Evolutionary conservation across 2,888 invertebrate species (phyloP).

Genomic region (Trileptium ribeirensis): DNA sequence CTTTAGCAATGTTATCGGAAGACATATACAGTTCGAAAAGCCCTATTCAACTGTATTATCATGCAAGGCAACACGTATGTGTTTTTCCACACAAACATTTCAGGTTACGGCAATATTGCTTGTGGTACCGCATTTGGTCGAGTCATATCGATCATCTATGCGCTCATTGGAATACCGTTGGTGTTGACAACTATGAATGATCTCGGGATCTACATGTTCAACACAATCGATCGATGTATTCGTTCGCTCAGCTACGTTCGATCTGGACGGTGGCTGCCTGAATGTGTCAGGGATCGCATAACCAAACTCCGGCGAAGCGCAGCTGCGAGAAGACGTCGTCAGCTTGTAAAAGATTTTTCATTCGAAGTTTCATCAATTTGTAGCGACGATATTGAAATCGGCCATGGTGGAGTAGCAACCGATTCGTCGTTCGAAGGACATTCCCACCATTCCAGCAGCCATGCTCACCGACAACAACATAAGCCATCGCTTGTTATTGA

Average conservation of each 20-base stretch:
- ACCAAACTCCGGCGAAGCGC: neutral
- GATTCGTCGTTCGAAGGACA: neutral
- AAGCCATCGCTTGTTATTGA: neutral
- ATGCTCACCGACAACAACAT: no score
- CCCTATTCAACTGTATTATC: neutral
- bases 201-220: conserved; percentile 83
- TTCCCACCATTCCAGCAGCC: no score
- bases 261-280: neutral
- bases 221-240: conserved; percentile 18
- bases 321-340: neutral
- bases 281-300: neutral
- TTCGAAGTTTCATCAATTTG: neutral
- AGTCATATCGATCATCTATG: conserved; percentile 80
- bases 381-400: neutral
- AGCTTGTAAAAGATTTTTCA: neutral
- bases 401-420: neutral
- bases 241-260: neutral
- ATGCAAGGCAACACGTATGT: neutral
- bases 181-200: conserved; percentile 88
- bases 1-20: neutral
- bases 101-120: conserved; percentile 93
- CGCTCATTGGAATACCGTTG: conserved; percentile 84
- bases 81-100: conserved; percentile 32
- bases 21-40: neutral
- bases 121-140: conserved; percentile 78